Base-by-base conservation (phyloP, 1,140 invertebrate genomes). In the Sycobia sp. region DNA sequence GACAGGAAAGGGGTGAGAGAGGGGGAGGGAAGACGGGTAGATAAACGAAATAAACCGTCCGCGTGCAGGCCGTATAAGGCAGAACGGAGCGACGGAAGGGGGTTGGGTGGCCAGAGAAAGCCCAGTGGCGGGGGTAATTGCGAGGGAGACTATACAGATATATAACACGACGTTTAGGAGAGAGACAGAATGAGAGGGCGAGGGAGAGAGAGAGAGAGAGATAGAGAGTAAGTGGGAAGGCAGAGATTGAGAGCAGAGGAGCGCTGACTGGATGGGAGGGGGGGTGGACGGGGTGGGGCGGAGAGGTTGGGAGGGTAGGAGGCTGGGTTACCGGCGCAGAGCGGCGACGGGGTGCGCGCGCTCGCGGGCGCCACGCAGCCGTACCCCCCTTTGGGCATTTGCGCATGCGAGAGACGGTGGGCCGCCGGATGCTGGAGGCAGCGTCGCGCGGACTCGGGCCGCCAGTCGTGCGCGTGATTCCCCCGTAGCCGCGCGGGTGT, bases 391-490 rank as follows among this genome's bases (percentile, higher is more conserved):
- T n/a, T n/a, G n/a, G n/a, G n/a, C n/a, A n/a, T n/a, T n/a, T n/a
- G n/a, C n/a, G n/a, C n/a, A n/a, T n/a, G n/a, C n/a, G n/a, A n/a
- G n/a, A n/a, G n/a, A n/a, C n/a, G n/a, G n/a, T n/a, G n/a, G n/a
- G n/a, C n/a, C 27, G 67, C 59, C 62, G 64, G 59, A 65, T 64
- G 70, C 67, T 69, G 72, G 71, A 71, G 74, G n/a, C 67, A 68
- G 74, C 72, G 71, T 71, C 71, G 72, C 66, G 71, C 69, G 70
- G 63, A 68, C 61, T 63, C 64, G 62, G 71, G 68, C 69, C 73
- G 71, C 71, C 74, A 78, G 76, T 78, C 75, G 69, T 69, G 69
- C 73, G 73, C 76, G 75, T 74, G 74, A 77, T 69, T 70, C 71
- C 67, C 67, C 66, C 68, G 62, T 29, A 59, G 56, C 66, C 56